phyloP scores from a whole-genome alignment of 2,888 invertebrate genomes.

The Syrphus vitripennis region DNA sequence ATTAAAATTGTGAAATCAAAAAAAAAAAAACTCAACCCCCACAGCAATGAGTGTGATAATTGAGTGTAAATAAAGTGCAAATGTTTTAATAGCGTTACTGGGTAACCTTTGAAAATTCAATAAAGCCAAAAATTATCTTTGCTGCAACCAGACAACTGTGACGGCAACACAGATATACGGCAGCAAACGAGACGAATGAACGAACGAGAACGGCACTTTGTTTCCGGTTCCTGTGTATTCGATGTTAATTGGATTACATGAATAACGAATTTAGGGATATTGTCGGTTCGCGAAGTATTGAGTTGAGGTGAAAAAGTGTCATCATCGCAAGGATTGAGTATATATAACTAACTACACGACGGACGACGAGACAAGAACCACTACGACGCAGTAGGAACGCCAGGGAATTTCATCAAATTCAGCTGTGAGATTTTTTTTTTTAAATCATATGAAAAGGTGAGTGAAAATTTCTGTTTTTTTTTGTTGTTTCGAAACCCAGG shows the following conservation, averaged over 20 bases:
- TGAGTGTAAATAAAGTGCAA: constrained; percentile 63
- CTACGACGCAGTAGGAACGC: constrained; percentile 11
- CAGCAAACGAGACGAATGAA: background rate
- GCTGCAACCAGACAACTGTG: background rate
- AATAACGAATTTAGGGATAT: constrained; percentile 31
- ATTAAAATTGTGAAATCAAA: constrained; percentile 41
- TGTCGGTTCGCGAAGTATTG: constrained; percentile 2
- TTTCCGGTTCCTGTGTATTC: constrained; percentile 28
- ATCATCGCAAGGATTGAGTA: background rate
- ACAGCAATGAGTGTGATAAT: constrained; percentile 44
- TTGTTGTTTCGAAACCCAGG: background rate
- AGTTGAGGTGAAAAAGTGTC: constrained; percentile 38
- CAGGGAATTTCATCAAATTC: constrained; percentile 54
- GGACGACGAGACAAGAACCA: background rate
- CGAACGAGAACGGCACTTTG: background rate
- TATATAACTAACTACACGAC: background rate
- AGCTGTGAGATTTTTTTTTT: constrained; percentile 43
- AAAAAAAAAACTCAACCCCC: constrained; percentile 1
- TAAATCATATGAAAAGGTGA: constrained; percentile 59
- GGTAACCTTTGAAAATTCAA: constrained; percentile 25
- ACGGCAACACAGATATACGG: background rate
- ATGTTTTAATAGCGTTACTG: constrained; percentile 51
- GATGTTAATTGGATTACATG: constrained; percentile 48
- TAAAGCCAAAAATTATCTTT: constrained; percentile 8
- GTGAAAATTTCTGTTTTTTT: constrained; percentile 1